Evolutionary conservation across 2,113 vertebrate species (phyloP).

Genomic region (Edolisoma coerulescens): DNA sequence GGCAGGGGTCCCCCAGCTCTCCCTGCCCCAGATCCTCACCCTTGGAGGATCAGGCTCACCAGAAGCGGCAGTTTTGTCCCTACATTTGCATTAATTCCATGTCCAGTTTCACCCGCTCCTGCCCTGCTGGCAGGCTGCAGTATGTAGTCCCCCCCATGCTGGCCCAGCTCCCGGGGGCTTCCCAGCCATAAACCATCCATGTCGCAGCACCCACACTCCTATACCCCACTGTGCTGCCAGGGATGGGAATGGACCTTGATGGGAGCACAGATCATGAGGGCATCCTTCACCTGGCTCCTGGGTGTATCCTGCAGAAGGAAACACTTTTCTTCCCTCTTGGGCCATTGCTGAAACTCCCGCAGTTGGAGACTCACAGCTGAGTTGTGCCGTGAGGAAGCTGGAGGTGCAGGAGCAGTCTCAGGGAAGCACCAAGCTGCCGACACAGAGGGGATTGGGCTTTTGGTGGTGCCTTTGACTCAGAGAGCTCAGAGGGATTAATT

Average conservation of each 20-base stretch:
- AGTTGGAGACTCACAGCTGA: fast-evolving
- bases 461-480: neutral
- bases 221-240: fast-evolving
- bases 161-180: neutral
- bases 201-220: fast-evolving
- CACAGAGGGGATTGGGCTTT: neutral
- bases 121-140: neutral
- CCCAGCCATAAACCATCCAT: neutral
- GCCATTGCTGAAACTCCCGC: neutral
- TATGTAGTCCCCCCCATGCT: neutral
- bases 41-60: neutral
- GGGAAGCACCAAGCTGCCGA: neutral
- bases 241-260: fast-evolving
- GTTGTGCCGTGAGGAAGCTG: neutral
- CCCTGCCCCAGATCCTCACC: neutral
- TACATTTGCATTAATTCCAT: fast-evolving
- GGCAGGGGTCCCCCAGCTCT: neutral
- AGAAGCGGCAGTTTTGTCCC: neutral
- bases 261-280: neutral
- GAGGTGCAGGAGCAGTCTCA: neutral
- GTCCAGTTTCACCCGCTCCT: neutral
- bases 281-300: neutral
- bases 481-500: neutral
- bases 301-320: neutral
- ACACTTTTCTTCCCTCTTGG: neutral